These are phyloP conservation scores for Bombus ignitus DNA, from an alignment of 1,140 invertebrate species.

Conservation along the genomic window DNA sequence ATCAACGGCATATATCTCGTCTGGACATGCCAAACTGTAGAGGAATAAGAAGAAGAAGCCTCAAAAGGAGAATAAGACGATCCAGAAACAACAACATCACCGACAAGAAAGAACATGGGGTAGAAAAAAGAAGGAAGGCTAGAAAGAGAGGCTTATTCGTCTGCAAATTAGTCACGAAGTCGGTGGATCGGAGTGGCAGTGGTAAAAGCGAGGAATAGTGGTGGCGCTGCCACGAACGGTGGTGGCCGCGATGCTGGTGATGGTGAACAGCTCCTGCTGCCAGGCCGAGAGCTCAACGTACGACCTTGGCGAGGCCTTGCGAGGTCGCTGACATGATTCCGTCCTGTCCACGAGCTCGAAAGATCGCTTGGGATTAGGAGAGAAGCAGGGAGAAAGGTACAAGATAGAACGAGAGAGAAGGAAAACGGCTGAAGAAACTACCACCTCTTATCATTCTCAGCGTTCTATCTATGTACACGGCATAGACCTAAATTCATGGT, in stretches of 20 bases:
- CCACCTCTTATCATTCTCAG: conserved; percentile 52
- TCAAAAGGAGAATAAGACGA: background rate
- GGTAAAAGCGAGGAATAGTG: conserved; percentile 30
- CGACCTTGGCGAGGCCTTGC: conserved; percentile 82
- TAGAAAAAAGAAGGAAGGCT: background rate
- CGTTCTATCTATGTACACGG: conserved; percentile 3
- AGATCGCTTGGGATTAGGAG: conserved; percentile 63
- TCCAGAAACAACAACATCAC: background rate
- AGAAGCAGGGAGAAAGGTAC: conserved; percentile 5
- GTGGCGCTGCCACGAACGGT: conserved; percentile 57
- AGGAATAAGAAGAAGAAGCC: background rate
- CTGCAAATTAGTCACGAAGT: conserved; percentile 78
- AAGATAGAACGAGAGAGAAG: background rate
- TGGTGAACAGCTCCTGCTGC: conserved; percentile 76
- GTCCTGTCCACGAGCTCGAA: conserved; percentile 63
- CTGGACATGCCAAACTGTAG: background rate
- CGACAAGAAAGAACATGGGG: background rate
- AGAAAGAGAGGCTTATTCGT: conserved; percentile 62
- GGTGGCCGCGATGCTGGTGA: conserved; percentile 59
- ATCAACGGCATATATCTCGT: background rate
- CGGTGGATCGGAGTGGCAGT: conserved; percentile 62
- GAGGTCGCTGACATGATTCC: conserved; percentile 81
- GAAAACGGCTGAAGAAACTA: conserved; percentile 15
- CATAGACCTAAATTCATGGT: background rate
- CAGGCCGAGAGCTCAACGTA: conserved; percentile 78